A percentile compares a stretch with the other conserved stretches of the same genome.
These are phyloP conservation scores for Xenopus petersii DNA, from an alignment of 2,797 vertebrate species.

Conservation along the genomic window DNA sequence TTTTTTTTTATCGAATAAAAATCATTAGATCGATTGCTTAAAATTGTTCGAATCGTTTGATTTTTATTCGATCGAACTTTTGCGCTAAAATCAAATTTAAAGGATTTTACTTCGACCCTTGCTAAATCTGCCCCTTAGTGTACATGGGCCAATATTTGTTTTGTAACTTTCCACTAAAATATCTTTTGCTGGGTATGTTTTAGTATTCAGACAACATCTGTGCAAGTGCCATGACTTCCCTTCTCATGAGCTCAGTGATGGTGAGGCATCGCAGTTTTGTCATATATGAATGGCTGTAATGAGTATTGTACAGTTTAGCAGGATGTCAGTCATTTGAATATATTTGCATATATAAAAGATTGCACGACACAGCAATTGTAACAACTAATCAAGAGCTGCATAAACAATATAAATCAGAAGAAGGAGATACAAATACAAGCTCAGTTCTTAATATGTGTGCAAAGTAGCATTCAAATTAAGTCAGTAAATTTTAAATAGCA, in stretches of 20 bases:
- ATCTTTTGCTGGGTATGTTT: slow-evolving; percentile 16
- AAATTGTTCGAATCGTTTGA: too few species aligned
- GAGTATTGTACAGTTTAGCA: slow-evolving; percentile 46
- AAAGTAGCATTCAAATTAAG: slow-evolving; percentile 27
- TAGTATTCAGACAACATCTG: slow-evolving; percentile 45
- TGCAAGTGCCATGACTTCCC: slow-evolving; percentile 33
- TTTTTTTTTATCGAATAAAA: too few species aligned
- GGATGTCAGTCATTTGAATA: slow-evolving; percentile 49
- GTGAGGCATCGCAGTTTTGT: slow-evolving; percentile 35
- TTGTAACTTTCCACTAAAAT: slow-evolving; percentile 21
- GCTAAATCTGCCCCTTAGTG: background rate
- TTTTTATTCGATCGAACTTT: too few species aligned
- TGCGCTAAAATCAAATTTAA: too few species aligned
- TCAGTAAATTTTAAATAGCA: slow-evolving; percentile 14
- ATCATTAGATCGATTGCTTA: too few species aligned
- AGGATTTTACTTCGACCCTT: too few species aligned
- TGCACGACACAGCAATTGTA: slow-evolving; percentile 36
- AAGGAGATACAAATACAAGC: slow-evolving; percentile 26
- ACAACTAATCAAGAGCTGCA: slow-evolving; percentile 45
- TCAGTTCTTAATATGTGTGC: slow-evolving; percentile 36
- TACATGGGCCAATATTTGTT: background rate
- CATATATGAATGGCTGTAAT: slow-evolving; percentile 48
- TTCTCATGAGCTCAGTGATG: slow-evolving; percentile 41
- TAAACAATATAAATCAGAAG: slow-evolving; percentile 47
- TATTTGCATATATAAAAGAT: slow-evolving; percentile 42